These are phyloP conservation scores for Sphaerodactylus townsendi DNA, from an alignment of 2,113 vertebrate species.

Conservation along the genomic window DNA sequence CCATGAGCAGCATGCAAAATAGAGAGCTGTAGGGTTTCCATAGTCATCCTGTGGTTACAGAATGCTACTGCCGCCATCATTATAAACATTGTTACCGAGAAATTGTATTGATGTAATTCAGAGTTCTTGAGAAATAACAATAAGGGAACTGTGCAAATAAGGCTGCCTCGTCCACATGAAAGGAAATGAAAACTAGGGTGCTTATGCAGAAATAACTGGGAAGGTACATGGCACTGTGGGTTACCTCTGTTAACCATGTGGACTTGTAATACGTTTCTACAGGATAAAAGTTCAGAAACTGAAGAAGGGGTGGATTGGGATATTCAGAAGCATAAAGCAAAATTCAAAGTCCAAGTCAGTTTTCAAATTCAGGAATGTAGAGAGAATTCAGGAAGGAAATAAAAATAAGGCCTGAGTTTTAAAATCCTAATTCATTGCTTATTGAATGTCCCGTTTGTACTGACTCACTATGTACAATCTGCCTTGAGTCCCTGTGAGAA, in stretches of 20 bases:
- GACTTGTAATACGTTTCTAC: neutral
- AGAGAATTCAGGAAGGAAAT: neutral
- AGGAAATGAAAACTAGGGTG: neutral
- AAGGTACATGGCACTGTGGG: neutral
- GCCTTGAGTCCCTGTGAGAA: no score
- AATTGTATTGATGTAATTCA: neutral
- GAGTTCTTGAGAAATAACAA: neutral
- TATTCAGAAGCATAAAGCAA: neutral
- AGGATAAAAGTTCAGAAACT: neutral
- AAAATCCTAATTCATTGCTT: no score
- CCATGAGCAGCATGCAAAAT: neutral
- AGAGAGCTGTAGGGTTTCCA: fast-evolving
- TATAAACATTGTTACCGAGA: fast-evolving
- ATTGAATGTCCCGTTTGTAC: no score
- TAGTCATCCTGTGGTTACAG: neutral
- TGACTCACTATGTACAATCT: no score
- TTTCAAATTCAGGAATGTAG: neutral
- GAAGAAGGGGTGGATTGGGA: no score
- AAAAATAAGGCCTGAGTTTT: neutral
- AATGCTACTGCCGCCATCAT: neutral
- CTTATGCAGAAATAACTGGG: neutral
- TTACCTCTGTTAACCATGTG: neutral
- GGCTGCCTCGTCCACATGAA: neutral
- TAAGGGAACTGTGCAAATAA: neutral
- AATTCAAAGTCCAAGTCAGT: neutral